These are phyloP conservation scores for Callocephalon fimbriatum DNA, from an alignment of 2,113 vertebrate genomes.

Conservation along the genomic window DNA sequence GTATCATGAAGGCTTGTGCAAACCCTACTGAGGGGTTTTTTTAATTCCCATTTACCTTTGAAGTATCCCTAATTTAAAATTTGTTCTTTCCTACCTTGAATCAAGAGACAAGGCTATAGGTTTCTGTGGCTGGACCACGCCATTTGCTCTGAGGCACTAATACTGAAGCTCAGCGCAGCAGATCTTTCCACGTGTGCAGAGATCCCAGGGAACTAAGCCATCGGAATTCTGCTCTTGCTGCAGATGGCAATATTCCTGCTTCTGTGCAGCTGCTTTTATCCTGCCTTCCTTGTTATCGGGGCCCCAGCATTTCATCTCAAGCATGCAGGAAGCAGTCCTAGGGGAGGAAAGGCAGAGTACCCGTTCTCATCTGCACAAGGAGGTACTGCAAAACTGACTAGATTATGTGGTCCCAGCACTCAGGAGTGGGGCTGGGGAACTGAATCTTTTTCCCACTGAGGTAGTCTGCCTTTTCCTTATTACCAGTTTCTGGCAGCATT, in stretches of 20 bases:
- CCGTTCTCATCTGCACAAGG: rapidly evolving
- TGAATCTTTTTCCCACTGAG: neutral
- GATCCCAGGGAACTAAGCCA: neutral
- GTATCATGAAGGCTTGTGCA: neutral
- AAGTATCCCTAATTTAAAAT: neutral
- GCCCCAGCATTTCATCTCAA: neutral
- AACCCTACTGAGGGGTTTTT: rapidly evolving
- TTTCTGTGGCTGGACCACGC: neutral
- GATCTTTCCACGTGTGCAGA: rapidly evolving
- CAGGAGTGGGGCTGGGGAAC: neutral
- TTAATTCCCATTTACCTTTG: neutral
- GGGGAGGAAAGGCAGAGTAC: neutral
- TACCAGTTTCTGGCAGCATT: neutral
- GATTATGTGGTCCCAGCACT: neutral
- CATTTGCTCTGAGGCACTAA: neutral
- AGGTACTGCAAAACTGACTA: neutral
- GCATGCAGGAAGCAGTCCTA: neutral
- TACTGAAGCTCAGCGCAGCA: neutral
- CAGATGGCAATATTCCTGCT: neutral
- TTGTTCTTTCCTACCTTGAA: neutral
- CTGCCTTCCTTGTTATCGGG: rapidly evolving
- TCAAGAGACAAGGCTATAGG: neutral
- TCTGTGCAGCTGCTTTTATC: neutral
- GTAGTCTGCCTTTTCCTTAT: neutral
- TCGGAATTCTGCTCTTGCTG: neutral